Evolutionary conservation across 2,113 vertebrate genomes (phyloP), one percentile per base, ranked within the genome.

Genomic region (Chionomys nivalis): DNA sequence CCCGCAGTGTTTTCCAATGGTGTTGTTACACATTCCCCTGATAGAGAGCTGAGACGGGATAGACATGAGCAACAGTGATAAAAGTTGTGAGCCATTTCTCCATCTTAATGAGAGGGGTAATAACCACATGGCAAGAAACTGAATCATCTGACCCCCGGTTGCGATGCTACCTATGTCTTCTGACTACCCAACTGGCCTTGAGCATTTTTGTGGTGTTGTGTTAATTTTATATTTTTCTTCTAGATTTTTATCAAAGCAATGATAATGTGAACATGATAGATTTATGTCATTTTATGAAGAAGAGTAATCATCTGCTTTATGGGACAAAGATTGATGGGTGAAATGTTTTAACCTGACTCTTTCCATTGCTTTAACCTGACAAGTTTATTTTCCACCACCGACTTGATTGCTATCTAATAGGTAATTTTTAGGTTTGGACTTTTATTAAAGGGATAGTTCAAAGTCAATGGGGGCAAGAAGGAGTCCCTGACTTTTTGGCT

Each of bases 371-470:
- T 87, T 89, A 76, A 68, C 85, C 9, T 75, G 87, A 47, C 19
- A 87, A 90, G 49, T 26, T 95, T 93, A 87, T 89, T 92, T 87
- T 75, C 52, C 94, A 55, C n/a, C 10, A 87, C 78, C 87, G 76
- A 68, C 8, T 96, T 83, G 63, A 73, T 33, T 96, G 66, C 36
- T 63, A 75, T 85, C 87, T 88, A 86, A 88, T 63, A 94, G 92
- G 90, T 14, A 87, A 28, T 76, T 78, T 76, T 85, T 49, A 36
- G 21, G 28, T n/a, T 73, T 94, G 10, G 42, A 88, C 14, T 93
- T 88, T 90, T 76, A 89, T 72, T 76, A 96, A 93, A 73, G 42
- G 91, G 76, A 70, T 94, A 78, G 88, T 92, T 95, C 92, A 86
- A 70, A 91, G 55, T 91, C 28, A 90, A 66, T 82, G 24, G 81